These are phyloP conservation scores for Syritta pipiens DNA, from an alignment of 2,888 invertebrate species.

Conservation along the genomic window DNA sequence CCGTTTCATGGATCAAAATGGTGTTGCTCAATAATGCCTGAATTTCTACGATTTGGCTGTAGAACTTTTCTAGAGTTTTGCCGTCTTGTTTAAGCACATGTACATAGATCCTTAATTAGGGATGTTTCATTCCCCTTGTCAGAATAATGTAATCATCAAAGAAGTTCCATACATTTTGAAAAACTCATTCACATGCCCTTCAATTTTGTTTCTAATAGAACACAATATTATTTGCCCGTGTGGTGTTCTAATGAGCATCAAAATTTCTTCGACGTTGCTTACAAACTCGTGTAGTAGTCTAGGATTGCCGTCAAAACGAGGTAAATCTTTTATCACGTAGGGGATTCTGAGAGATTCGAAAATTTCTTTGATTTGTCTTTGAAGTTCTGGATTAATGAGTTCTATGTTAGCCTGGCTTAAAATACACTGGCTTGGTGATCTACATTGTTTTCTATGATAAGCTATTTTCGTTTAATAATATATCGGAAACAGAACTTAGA, in stretches of 20 bases:
- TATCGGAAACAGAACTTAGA: slow-evolving; percentile 2
- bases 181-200: slow-evolving; percentile 9
- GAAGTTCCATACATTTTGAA: slow-evolving; percentile 17
- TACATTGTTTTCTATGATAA: too few species aligned
- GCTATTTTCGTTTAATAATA: too few species aligned
- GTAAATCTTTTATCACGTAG: slow-evolving; percentile 16
- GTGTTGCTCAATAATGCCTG: neutral
- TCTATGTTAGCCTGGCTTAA: too few species aligned
- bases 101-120: slow-evolving; percentile 5
- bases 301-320: slow-evolving; percentile 24
- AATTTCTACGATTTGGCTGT: slow-evolving; percentile 12
- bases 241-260: slow-evolving; percentile 8
- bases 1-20: neutral
- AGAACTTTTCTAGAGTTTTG: slow-evolving; percentile 1
- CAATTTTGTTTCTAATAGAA: slow-evolving; percentile 18
- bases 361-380: neutral
- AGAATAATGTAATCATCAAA: too few species aligned
- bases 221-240: slow-evolving; percentile 10
- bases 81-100: neutral
- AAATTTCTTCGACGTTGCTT: slow-evolving; percentile 20
- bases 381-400: neutral
- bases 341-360: slow-evolving; percentile 16
- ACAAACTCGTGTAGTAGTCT: slow-evolving; percentile 19
- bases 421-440: too few species aligned
- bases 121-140: slow-evolving; percentile 28